Base-by-base conservation (phyloP, 2,113 vertebrate genomes). In the Trematocara macrostoma region DNA sequence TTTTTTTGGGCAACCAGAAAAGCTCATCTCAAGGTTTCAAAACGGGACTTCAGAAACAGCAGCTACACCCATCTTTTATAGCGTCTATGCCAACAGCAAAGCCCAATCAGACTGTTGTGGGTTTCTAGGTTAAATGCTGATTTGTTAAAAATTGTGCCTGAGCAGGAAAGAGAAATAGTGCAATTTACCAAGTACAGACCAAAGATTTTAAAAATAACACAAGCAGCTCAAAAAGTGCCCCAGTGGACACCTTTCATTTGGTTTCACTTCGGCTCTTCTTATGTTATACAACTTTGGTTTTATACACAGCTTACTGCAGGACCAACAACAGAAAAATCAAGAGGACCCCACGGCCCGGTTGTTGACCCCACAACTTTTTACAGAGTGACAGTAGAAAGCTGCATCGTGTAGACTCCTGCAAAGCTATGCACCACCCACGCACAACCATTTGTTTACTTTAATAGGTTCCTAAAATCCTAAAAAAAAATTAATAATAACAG, bases 1-100 rank as follows among this genome's bases (percentile, higher is more conserved):
- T 26, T 26, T 1, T n/a, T 11, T 56, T 29, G 5, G 38, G 8
- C 2, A 26, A 0, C 20, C 40, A 26, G 40, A 71, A 74, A 74
- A 16, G 20, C 14, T 74, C 23, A 16, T 47, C 23, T 74, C 3
- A 26, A 71, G 2, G 64, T 1, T 67, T 67, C n/a, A 67, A 67
- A 67, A 67, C 61, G 3, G 4, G 35, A 67, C 61, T 67, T 67
- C 35, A 40, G 0, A 69, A 42, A 71, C 64, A 9, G 64, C 20
- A 45, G 64, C 64, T 71, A 45, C 0, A 1, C 0, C n/a, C 38
- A 69, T 40, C 1, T 69, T 20, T 69, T 69, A 69, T 15, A 42
- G 20, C 2, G 0, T 71, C 64, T 26, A 26, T 71, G 67, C 67
- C 8, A 18, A 47, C 42, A 16, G 15, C 42, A 76, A 31, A 74